Conservation (phyloP, 1,140 invertebrate species). For the Druon quercuslanigerum region DNA sequence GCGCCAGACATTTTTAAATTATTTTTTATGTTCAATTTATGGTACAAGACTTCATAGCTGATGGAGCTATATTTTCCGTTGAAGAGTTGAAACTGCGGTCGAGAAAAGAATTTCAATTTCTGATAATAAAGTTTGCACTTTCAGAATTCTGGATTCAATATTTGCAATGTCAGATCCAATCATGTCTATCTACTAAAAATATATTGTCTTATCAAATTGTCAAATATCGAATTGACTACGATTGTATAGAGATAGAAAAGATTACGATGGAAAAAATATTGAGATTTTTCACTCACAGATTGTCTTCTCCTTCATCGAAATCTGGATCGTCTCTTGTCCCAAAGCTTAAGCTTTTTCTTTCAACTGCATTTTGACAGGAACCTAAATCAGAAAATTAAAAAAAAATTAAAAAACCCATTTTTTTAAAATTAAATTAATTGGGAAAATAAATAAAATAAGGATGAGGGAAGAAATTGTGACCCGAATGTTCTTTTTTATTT, state of each 20-base stretch:
- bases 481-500: constrained; percentile 36
- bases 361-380: constrained; percentile 48
- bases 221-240: too few relatives aligned
- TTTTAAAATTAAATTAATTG: too few relatives aligned
- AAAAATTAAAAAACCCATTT: too few relatives aligned
- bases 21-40: not conserved
- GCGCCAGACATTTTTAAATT: not conserved
- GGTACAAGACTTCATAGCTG: not conserved
- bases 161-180: not conserved
- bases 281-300: constrained; percentile 39
- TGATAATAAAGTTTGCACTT: not conserved
- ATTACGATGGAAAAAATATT: too few relatives aligned
- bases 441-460: not conserved
- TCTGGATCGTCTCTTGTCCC: constrained; percentile 39
- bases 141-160: not conserved
- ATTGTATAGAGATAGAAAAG: not conserved
- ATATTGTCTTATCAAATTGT: too few relatives aligned
- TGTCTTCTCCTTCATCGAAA: constrained; percentile 34
- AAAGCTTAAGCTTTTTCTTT: constrained; percentile 41
- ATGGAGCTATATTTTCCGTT: not conserved
- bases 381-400: constrained; percentile 23
- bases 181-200: too few relatives aligned
- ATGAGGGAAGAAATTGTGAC: constrained; percentile 24
- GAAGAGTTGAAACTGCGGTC: too few relatives aligned
- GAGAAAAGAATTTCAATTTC: too few relatives aligned